phyloP scores from a whole-genome alignment of 64 coral and sea anemone species.

The Pocillopora verrucosa region DNA sequence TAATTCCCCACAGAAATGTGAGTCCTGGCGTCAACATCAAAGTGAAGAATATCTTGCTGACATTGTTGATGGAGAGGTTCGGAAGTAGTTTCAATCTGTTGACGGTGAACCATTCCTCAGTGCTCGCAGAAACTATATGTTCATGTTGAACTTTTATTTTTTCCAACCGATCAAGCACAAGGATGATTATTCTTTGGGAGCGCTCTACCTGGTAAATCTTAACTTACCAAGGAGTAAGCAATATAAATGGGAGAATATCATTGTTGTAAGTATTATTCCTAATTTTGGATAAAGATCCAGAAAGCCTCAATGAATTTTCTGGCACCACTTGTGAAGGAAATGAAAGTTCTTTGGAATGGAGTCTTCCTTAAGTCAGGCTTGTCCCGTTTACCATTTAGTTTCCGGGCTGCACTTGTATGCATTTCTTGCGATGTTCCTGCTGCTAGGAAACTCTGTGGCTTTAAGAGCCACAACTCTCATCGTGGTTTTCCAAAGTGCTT shows the following conservation, averaged over 20 bases:
- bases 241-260: constrained; percentile 57
- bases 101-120: constrained; percentile 43
- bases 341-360: constrained; percentile 55
- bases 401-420: no score
- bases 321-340: constrained; percentile 42
- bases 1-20: not conserved
- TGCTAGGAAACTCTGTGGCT: no score
- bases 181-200: constrained; percentile 57
- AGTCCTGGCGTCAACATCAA: not conserved
- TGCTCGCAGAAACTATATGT: constrained; percentile 16
- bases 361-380: no score
- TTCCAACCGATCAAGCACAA: constrained; percentile 54
- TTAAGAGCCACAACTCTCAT: no score
- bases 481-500: no score
- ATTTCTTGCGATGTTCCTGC: no score
- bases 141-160: constrained; percentile 48
- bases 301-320: constrained; percentile 46
- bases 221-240: constrained; percentile 59
- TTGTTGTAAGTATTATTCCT: constrained; percentile 41
- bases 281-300: constrained; percentile 39
- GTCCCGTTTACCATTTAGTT: no score
- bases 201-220: constrained; percentile 44
- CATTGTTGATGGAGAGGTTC: constrained; percentile 19
- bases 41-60: not conserved
- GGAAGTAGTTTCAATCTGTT: constrained; percentile 33